Percentiles rank a stretch among this genome's conserved stretches.
These are phyloP conservation scores for Hycleus phaleratus DNA, from an alignment of 1,140 invertebrate genomes.

Conservation along the genomic window DNA sequence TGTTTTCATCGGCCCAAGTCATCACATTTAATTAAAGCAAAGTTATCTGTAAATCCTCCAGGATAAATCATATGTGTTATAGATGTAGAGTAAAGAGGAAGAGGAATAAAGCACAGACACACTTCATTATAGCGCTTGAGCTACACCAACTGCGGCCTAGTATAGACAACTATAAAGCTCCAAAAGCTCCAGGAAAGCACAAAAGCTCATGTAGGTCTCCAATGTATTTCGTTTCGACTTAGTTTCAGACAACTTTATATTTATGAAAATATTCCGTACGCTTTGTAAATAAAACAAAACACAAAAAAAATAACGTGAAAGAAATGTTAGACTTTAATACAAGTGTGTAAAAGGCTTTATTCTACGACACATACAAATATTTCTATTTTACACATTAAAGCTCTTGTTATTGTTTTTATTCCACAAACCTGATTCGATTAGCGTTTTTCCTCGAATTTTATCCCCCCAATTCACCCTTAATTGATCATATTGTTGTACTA, in stretches of 20 bases:
- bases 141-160: slow-evolving; percentile 10
- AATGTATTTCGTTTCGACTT: slow-evolving; percentile 18
- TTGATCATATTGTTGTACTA: no score
- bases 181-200: slow-evolving; percentile 22
- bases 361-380: no score
- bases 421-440: no score
- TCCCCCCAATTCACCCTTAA: no score
- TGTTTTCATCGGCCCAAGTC: no score
- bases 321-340: no score
- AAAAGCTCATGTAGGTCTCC: slow-evolving; percentile 20
- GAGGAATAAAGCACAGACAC: slow-evolving; percentile 13
- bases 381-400: no score
- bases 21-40: slow-evolving; percentile 11
- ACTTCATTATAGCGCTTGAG: slow-evolving; percentile 22
- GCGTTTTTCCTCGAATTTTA: no score
- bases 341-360: no score
- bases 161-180: slow-evolving; percentile 22
- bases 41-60: neutral
- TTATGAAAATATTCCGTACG: slow-evolving; percentile 11
- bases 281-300: no score
- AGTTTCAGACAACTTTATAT: slow-evolving; percentile 19
- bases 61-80: slow-evolving; percentile 8
- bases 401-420: no score
- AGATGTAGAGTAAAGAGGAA: neutral
- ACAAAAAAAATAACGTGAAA: no score